Conservation (phyloP, 2,113 vertebrate genomes). For the Tragelaphus strepsiceros region DNA sequence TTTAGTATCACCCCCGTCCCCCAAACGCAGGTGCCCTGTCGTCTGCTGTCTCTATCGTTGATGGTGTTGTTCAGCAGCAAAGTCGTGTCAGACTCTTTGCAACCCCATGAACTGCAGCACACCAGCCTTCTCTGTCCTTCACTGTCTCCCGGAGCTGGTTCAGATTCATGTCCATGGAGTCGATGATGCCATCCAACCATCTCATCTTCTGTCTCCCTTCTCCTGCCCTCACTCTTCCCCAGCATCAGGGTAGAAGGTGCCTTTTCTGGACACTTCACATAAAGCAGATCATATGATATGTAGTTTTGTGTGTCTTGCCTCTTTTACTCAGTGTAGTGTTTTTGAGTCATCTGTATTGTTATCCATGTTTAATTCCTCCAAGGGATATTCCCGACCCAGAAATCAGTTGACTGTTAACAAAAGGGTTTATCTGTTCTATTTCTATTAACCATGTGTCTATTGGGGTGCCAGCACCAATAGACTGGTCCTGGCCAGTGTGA, state of each 20-base stretch:
- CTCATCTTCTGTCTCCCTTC: not conserved
- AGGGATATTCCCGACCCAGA: not conserved
- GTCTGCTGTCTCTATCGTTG: fast-evolving
- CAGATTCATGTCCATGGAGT: not conserved
- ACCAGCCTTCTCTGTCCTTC: not conserved
- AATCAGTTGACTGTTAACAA: fast-evolving
- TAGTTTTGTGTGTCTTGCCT: fast-evolving
- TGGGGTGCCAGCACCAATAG: not conserved
- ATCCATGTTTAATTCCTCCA: not conserved
- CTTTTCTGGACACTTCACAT: fast-evolving
- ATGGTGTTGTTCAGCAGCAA: not conserved
- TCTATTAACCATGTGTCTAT: fast-evolving
- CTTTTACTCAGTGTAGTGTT: fast-evolving
- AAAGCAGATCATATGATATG: too few species aligned
- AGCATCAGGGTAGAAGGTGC: not conserved
- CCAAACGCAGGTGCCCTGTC: fast-evolving
- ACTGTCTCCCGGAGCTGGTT: not conserved
- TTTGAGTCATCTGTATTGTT: fast-evolving
- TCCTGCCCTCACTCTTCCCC: not conserved
- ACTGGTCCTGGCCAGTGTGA: fast-evolving
- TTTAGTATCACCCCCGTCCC: fast-evolving
- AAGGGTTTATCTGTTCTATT: not conserved
- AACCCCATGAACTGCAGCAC: not conserved
- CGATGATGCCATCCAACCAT: not conserved
- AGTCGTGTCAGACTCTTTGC: not conserved